Evolutionary conservation across 2,888 invertebrate genomes (phyloP), one percentile per base, ranked within the genome.

Genomic region (Heliconius sara): DNA sequence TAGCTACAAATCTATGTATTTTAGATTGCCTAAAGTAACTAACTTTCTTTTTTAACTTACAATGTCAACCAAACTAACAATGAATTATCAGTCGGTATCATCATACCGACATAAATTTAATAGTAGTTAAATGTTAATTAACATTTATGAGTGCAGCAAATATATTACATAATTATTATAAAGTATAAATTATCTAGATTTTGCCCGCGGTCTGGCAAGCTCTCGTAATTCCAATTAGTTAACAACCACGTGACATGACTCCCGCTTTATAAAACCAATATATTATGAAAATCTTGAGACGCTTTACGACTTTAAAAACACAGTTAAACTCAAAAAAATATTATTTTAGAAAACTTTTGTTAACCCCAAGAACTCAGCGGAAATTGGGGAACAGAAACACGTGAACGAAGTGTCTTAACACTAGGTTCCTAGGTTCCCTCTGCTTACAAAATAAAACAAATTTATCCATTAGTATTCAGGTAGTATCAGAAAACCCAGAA

Each of bases 211-310:
- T 43, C 43, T 70, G 25, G 70, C 70, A 70, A 43, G 70, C 70
- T n/a, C 70, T 70, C 70, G 70, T 70, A 19, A 43, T 70, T 39
- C 43, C 25, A 70, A 43, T 70, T 70, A 70, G 70, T 70, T 70
- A 70, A 70, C 43, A 43, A 43, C 70, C n/a, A 25, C 70, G 43
- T 70, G 43, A 70, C 70, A 9, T 25, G 43, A 70, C 43, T 70
- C 70, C 70, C 43, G 70, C 43, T 70, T n/a, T 43, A 70, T 12
- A 68, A 39, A 6, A 43, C 25, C 25, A 16, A 68, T 43, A 70
- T 43, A 25, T 43, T 43, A 43, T 43, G 13, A n/a, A 70, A 70
- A 7, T 43, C 70, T 70, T 70, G 43, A 70, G 68, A 70, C 39
- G 19, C 5, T 68, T n/a, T n/a, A n/a, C n/a, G n/a, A n/a, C 5